Conservation (phyloP, 2,888 invertebrate genomes). For the Ecdyonurus torrentis region DNA sequence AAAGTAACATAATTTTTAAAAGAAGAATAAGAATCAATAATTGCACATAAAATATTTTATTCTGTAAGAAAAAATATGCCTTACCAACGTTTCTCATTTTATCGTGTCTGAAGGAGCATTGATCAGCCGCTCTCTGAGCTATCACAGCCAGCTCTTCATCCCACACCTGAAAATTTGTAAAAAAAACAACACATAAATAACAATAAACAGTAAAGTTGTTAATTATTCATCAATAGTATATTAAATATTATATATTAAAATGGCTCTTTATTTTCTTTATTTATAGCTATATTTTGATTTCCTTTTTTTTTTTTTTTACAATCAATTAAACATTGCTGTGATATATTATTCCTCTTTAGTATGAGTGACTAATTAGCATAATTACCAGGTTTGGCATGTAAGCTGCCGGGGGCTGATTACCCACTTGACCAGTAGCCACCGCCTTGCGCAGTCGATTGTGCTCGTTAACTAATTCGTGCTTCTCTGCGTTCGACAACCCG, state of each 20-base stretch:
- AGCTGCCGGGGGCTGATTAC: constrained; percentile 56
- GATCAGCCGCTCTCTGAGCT: constrained; percentile 70
- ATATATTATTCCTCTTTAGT: neutral
- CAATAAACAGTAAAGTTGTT: too few species aligned
- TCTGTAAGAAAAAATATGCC: too few species aligned
- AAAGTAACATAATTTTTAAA: neutral
- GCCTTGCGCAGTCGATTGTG: constrained; percentile 65
- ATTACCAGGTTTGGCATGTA: constrained; percentile 69
- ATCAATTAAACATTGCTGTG: too few species aligned
- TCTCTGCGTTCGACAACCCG: neutral
- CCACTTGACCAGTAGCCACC: constrained; percentile 60
- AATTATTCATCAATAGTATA: too few species aligned
- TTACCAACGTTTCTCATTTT: constrained; percentile 41
- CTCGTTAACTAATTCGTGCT: constrained; percentile 1
- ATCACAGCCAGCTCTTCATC: constrained; percentile 67
- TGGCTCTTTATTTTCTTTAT: too few species aligned
- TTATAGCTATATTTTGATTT: too few species aligned
- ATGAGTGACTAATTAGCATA: neutral
- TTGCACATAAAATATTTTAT: too few species aligned
- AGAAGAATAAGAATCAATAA: too few species aligned
- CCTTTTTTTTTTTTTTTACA: too few species aligned
- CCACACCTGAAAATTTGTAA: constrained; percentile 60
- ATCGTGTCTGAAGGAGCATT: constrained; percentile 66
- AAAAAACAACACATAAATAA: too few species aligned
- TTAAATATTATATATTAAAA: too few species aligned